Evolutionary conservation across 2,113 vertebrate genomes (phyloP).

Genomic region (Anguilla japonica): DNA sequence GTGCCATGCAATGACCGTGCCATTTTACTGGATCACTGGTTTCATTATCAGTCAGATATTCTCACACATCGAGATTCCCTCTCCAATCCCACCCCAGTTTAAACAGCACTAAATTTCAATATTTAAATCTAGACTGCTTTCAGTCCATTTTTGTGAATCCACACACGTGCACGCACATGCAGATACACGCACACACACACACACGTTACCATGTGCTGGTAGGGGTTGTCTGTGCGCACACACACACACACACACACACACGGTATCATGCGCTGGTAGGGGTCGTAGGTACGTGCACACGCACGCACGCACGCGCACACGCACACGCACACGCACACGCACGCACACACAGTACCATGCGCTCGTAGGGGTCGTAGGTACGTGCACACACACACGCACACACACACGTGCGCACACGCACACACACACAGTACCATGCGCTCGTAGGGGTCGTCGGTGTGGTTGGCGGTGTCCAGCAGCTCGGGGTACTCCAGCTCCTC

Average conservation of each 20-base stretch:
- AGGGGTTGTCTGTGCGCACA: background rate
- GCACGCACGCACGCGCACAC: too few relatives aligned
- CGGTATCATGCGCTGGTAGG: constrained; percentile 77
- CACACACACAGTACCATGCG: constrained; percentile 78
- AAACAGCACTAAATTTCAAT: background rate
- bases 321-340: too few relatives aligned
- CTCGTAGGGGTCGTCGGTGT: constrained; percentile 73
- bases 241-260: background rate
- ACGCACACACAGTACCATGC: too few relatives aligned
- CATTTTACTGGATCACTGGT: too few relatives aligned
- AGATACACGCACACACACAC: too few relatives aligned
- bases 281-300: too few relatives aligned
- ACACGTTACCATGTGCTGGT: background rate
- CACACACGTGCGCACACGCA: too few relatives aligned
- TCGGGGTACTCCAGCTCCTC: constrained; percentile 97
- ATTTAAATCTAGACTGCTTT: background rate
- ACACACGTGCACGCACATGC: too few relatives aligned
- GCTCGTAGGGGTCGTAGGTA: too few relatives aligned
- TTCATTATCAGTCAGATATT: too few relatives aligned
- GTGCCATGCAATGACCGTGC: too few relatives aligned
- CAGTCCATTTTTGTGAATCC: background rate
- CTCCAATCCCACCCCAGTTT: background rate
- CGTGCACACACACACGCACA: too few relatives aligned
- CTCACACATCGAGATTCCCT: background rate
- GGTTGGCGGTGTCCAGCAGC: constrained; percentile 83